Conservation (phyloP, 2,113 vertebrate genomes). For the Stigmatopora nigra region DNA sequence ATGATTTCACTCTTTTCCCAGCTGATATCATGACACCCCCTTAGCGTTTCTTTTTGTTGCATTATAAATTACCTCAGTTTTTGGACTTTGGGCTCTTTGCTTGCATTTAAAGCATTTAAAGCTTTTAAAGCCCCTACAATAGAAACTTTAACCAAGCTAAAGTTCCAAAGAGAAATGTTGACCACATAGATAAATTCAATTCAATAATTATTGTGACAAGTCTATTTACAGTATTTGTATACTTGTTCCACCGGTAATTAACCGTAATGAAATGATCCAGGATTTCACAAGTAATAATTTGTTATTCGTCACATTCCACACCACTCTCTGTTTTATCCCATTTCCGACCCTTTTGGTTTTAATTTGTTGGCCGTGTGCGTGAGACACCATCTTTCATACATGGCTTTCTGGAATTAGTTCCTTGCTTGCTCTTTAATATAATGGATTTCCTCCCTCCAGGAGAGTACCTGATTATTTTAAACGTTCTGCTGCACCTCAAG, state of each 20-base stretch:
- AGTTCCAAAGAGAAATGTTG: background rate
- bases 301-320: background rate
- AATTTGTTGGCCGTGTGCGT: background rate
- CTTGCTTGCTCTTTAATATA: slow-evolving; percentile 1
- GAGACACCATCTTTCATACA: background rate
- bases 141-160: background rate
- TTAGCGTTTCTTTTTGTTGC: background rate
- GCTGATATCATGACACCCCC: too few species aligned
- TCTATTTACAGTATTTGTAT: background rate
- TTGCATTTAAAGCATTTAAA: too few species aligned
- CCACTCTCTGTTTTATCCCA: background rate
- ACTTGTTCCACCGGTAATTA: background rate
- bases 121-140: too few species aligned
- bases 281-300: background rate
- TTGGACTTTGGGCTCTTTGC: background rate
- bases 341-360: background rate
- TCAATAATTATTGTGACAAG: background rate
- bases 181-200: background rate
- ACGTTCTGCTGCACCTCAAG: background rate
- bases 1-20: too few species aligned
- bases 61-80: too few species aligned
- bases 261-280: background rate
- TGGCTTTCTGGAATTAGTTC: slow-evolving; percentile 7
- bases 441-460: slow-evolving; percentile 3
- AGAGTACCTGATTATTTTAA: slow-evolving; percentile 8